phyloP scores from a whole-genome alignment of 1,140 invertebrate species.

The Stegodyphus dumicola region DNA sequence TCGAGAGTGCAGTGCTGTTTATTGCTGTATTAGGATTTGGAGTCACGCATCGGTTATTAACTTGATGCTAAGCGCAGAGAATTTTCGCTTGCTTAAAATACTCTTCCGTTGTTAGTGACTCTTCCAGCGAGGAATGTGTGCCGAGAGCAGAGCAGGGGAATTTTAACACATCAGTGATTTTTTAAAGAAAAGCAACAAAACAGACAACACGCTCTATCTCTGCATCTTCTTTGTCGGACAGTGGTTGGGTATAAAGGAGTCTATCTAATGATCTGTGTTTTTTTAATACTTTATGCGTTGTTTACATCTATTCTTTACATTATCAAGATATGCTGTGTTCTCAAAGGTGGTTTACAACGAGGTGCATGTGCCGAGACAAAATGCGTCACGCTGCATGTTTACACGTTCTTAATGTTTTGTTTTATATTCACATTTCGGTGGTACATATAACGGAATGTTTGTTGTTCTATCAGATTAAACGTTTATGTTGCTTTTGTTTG shows the following conservation, averaged over 20 bases:
- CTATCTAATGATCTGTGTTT: slow-evolving; percentile 4
- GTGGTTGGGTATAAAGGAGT: slow-evolving; percentile 11
- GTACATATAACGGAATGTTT: neutral
- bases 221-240: slow-evolving; percentile 35
- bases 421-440: neutral
- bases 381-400: slow-evolving; percentile 1
- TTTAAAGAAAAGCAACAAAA: slow-evolving; percentile 1
- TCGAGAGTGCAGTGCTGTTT: neutral
- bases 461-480: neutral
- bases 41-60: neutral
- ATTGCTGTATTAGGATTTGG: neutral
- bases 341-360: neutral
- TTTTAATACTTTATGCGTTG: neutral
- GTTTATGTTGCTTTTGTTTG: neutral
- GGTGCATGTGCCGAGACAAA: slow-evolving; percentile 10
- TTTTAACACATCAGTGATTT: neutral
- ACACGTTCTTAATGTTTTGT: neutral
- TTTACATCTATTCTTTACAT: neutral
- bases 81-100: neutral
- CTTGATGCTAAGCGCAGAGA: no score
- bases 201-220: neutral
- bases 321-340: neutral
- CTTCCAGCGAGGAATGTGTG: neutral
- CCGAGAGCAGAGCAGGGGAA: neutral
- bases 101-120: neutral